Evolutionary conservation across 2,113 vertebrate genomes (phyloP), one percentile per base, ranked within the genome.

Genomic region (Lepus europaeus): DNA sequence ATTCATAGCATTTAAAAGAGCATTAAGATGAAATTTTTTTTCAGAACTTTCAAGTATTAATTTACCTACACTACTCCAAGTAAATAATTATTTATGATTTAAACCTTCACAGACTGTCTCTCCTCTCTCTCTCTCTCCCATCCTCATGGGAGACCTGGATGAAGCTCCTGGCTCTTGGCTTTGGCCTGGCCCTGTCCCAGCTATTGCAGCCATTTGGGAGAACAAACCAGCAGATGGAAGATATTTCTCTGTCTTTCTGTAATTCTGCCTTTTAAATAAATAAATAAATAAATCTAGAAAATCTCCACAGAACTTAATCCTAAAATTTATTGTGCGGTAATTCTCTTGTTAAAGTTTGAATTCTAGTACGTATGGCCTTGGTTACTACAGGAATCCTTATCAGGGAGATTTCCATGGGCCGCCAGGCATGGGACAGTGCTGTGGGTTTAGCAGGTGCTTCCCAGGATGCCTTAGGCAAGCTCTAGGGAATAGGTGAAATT

Each of bases 31-130:
- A 79, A 79, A 74, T 63, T 77, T 70, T 88, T 79, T 70, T 81
- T 91, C 39, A 85, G 63, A 92, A 29, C 36, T 82, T 93, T 49
- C 73, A 77, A 36, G 25, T 68, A 77, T 81, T 36, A 72, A 82
- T 76, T 89, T 69, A 66, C 72, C 64, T 73, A 80, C 66, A 53
- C 39, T 45, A 69, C 39, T 85, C 22, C 45, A 91, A 59, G 72
- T 49, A 90, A 61, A 64, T 39, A 51, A 39, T 72, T 36, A 49
- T n/a, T 81, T 39, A 73, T 49, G n/a, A 93, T 53, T 81, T 45
- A 86, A 66, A 51, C 3, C 20, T 23, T 64, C 33, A 68, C 11
- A 77, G 80, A 92, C 56, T 59, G 56, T 59, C 56, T 59, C 56
- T 59, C 19, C 56, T 59, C 56, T 59, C 56, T 59, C 13, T 59